Percentiles rank a stretch among this genome's conserved stretches.
These are phyloP conservation scores for Ciona savignyi DNA, from an alignment of 23 tunicate species.

Conservation along the genomic window DNA sequence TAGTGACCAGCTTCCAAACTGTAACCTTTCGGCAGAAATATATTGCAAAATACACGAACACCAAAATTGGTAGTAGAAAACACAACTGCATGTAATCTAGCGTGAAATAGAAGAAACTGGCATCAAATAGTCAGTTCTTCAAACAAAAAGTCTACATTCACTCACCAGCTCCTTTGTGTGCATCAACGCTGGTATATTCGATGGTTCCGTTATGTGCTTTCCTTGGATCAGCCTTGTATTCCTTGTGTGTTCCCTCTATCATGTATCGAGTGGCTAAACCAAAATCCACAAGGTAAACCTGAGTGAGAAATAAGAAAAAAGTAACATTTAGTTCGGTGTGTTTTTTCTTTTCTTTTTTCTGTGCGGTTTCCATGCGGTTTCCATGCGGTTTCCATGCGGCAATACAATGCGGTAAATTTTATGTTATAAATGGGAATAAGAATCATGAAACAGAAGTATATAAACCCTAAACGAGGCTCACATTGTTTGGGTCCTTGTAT, in stretches of 20 bases:
- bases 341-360: too few species aligned
- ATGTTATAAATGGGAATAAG: not conserved
- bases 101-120: too few species aligned
- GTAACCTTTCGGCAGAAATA: too few species aligned
- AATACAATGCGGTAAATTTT: not conserved
- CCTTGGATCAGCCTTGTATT: slow-evolving; percentile 73
- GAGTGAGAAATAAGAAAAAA: not conserved
- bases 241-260: slow-evolving; percentile 40
- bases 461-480: not conserved
- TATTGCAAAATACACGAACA: too few species aligned
- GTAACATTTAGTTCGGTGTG: not conserved
- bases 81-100: too few species aligned
- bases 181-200: slow-evolving; percentile 90
- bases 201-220: slow-evolving; percentile 96
- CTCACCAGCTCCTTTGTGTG: slow-evolving; percentile 77
- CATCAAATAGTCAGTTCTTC: too few species aligned
- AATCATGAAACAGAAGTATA: not conserved
- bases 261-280: slow-evolving; percentile 76
- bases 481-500: slow-evolving; percentile 44
- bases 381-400: too few species aligned
- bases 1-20: too few species aligned
- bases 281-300: slow-evolving; percentile 87
- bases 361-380: too few species aligned
- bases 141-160: not conserved
- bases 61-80: too few species aligned